These are phyloP conservation scores for Aphelenchoides besseyi DNA, from an alignment of 1,140 invertebrate genomes.

Conservation along the genomic window DNA sequence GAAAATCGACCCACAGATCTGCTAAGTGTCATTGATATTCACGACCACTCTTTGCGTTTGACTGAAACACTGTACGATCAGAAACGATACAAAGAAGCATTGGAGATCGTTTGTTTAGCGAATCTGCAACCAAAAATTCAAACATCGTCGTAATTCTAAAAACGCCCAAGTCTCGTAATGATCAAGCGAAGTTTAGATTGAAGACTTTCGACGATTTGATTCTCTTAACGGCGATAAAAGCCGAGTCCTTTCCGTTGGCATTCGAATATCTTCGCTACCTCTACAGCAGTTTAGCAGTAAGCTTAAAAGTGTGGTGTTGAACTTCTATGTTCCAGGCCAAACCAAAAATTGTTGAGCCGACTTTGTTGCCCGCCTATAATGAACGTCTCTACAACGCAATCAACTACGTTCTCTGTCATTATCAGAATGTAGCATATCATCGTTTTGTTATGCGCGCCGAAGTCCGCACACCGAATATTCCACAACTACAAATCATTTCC, in stretches of 20 bases:
- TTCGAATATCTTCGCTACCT: constrained; percentile 57
- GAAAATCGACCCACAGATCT: constrained; percentile 35
- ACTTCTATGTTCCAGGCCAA: constrained; percentile 14
- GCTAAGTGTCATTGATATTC: constrained; percentile 39
- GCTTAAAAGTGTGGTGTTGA: constrained; percentile 7
- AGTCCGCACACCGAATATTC: constrained; percentile 44
- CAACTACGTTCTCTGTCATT: constrained; percentile 59
- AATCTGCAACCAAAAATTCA: constrained; percentile 58
- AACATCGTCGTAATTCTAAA: constrained; percentile 29
- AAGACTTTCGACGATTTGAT: constrained; percentile 51
- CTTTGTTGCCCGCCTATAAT: background rate
- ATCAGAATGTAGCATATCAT: constrained; percentile 59
- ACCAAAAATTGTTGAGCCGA: background rate
- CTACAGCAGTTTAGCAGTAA: constrained; percentile 34
- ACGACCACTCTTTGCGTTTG: constrained; percentile 57
- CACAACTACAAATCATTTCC: constrained; percentile 56
- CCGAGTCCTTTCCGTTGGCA: constrained; percentile 45
- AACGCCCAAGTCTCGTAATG: background rate
- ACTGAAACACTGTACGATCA: constrained; percentile 46
- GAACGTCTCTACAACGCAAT: constrained; percentile 48
- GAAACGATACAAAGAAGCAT: constrained; percentile 47
- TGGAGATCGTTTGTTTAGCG: constrained; percentile 58
- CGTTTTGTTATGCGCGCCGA: constrained; percentile 57
- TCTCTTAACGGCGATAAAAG: constrained; percentile 55
- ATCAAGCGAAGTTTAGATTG: constrained; percentile 31